Conservation (phyloP, 2,888 invertebrate genomes). For the Lamproptera curius region DNA sequence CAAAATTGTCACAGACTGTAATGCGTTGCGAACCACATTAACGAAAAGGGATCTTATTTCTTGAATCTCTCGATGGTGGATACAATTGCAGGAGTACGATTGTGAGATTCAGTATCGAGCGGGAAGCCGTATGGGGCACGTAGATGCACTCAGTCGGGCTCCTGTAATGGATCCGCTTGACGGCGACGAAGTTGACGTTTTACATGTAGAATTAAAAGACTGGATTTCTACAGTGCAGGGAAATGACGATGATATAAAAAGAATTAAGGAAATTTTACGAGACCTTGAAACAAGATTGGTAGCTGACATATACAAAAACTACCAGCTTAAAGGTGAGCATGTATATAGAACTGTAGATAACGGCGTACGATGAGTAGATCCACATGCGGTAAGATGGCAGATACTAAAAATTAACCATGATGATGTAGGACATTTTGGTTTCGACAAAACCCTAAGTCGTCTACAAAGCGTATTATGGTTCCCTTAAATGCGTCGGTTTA, state of each 20-base stretch:
- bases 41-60: constrained; percentile 20
- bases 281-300: neutral
- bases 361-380: constrained; percentile 35
- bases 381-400: constrained; percentile 34
- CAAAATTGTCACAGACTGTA: constrained; percentile 23
- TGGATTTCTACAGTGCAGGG: constrained; percentile 14
- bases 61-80: constrained; percentile 22
- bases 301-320: neutral
- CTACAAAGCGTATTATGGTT: constrained; percentile 50
- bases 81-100: constrained; percentile 18
- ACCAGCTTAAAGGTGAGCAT: neutral
- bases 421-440: constrained; percentile 29
- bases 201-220: neutral
- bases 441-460: constrained; percentile 27
- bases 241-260: constrained; percentile 20
- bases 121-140: constrained; percentile 17
- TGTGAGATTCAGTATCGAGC: constrained; percentile 19
- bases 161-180: neutral
- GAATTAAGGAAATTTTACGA: constrained; percentile 21
- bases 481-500: constrained; percentile 41
- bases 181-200: neutral
- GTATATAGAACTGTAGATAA: constrained; percentile 22
- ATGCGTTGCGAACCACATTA: constrained; percentile 23
- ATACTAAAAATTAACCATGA: constrained; percentile 43
- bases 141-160: constrained; percentile 8